Base-by-base conservation (phyloP, 2,113 vertebrate species). In the Porphyrio hochstetteri region DNA sequence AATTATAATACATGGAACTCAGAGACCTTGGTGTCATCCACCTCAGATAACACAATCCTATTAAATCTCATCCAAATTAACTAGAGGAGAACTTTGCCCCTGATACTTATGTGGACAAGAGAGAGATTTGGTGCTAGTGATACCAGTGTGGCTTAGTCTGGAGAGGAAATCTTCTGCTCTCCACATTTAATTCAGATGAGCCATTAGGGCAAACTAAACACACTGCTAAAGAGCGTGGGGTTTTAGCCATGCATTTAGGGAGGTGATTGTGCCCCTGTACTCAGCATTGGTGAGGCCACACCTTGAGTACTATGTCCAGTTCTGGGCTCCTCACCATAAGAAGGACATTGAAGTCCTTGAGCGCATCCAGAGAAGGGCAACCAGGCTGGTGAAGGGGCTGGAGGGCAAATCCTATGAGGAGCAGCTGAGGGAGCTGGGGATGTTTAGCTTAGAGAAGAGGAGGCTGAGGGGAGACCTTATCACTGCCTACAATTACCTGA, bases 51-150 rank as follows among this genome's bases (percentile, higher is more conserved):
- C 20, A n/a, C 14, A 35, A 90, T 82, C 67, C 78, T 82, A 61
- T 86, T 95, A 93, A 79, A 80, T 61, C 50, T 86, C 82, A 93
- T 90, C 71, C 79, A 92, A 74, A 75, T 87, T 52, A 88, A 74
- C 61, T 57, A 31, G 42, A 79, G 40, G 38, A 92, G 46, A 94
- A 69, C 29, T 90, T 85, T 74, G 82, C 59, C 88, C 71, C 83
- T 88, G 79, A 36, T 53, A 64, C 33, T 60, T 68, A 44, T 0
- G 65, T 3, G 25, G 85, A 78, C 33, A 46, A 85, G 71, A 44
- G 50, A 81, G 52, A 55, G 61, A 78, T 56, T 48, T 87, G 56
- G 64, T 13, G 2, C 20, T 77, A 80, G 60, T 28, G 77, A 63
- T 63, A 83, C n/a, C 56, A 36, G 8, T 6, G 33, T 70, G 46